Evolutionary conservation across 2,888 invertebrate genomes (phyloP), one percentile per base, ranked within the genome.

Genomic region (Eristalinus aeneus): DNA sequence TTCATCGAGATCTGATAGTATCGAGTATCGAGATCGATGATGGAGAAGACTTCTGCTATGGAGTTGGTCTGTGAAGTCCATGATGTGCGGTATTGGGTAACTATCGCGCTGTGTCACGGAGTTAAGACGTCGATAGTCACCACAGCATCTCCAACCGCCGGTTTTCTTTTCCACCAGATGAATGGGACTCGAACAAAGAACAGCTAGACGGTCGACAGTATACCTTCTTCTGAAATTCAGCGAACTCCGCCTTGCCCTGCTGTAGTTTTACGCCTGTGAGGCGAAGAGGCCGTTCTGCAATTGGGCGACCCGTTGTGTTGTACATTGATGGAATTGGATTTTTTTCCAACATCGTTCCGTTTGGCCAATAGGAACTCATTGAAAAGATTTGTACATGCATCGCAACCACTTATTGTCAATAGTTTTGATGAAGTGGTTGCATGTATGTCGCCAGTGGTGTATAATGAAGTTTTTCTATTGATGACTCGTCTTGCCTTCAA

Each of bases 111-210:
- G n/a, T n/a, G n/a, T n/a, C n/a, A n/a, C n/a, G n/a, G n/a, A n/a
- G n/a, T n/a, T n/a, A n/a, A n/a, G n/a, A n/a, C n/a, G n/a, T n/a
- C n/a, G n/a, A n/a, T n/a, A n/a, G n/a, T n/a, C n/a, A n/a, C n/a
- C 68, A 20, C 53, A 75, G 10, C 39, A 39, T 54, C 77, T 31
- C 63, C 61, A 77, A 9, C 71, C 54, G 8, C 64, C 65, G 31
- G 27, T 22, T 6, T 53, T 32, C 12, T 72, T 72, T 60, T 67
- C 6, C 34, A n/a, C 5, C 2, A 34, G 6, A 9, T 34, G 1
- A 34, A 6, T 34, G 34, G 34, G n/a, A n/a, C n/a, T n/a, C n/a
- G n/a, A n/a, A n/a, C n/a, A n/a, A 23, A 54, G 79, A 4, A 72
- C 12, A 27, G 64, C 36, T 53, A 8, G 69, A 22, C 34, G 9